Base-by-base conservation (phyloP, 2,797 vertebrate genomes). In the Acipenser ruthenus region DNA sequence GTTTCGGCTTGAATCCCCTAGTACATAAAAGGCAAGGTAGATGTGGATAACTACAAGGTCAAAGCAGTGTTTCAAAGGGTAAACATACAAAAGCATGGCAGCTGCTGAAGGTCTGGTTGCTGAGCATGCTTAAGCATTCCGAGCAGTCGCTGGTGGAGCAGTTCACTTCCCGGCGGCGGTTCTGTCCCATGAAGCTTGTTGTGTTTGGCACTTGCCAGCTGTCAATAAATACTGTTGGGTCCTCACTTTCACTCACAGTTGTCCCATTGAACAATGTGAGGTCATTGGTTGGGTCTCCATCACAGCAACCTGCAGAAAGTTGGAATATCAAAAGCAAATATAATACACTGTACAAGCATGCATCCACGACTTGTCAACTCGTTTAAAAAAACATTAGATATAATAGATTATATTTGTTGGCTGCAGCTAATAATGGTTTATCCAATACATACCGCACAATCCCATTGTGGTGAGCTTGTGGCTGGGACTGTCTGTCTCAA, bases 201-300 rank as follows among this genome's bases (percentile, higher is more conserved):
- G 95, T 95, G 84, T 90, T 94, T 71, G 93, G 88, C 78, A 98
- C 83, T 80, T 94, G 93, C 95, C 96, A 99, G 86, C 94, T 97
- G 79, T 97, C 93, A 62, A 93, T 91, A 77, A 99, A 99, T 60
- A 87, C 23, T 0, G 79, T 84, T 0, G 89, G 90, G 72, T 95
- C 90, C 65, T 89, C 84, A 1, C 69, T 75, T 50, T 68, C 84
- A 0, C 74, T 82, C 78, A 95, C 62, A 58, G 84, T 74, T 52
- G 90, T 92, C 67, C 93, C 92, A 1, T 94, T 93, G 72, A 93
- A 78, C 71, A 97, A 70, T 66, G 90, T 94, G 74, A 99, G 82
- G 81, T 99, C 96, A 6, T 98, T 96, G 71, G 84, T 76, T 13
- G 88, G 83, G 66, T 91, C 91, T 74, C 93, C 89, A 60, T 99